phyloP scores from a whole-genome alignment of 2,888 invertebrate genomes.

The Ariolimax columbianus region DNA sequence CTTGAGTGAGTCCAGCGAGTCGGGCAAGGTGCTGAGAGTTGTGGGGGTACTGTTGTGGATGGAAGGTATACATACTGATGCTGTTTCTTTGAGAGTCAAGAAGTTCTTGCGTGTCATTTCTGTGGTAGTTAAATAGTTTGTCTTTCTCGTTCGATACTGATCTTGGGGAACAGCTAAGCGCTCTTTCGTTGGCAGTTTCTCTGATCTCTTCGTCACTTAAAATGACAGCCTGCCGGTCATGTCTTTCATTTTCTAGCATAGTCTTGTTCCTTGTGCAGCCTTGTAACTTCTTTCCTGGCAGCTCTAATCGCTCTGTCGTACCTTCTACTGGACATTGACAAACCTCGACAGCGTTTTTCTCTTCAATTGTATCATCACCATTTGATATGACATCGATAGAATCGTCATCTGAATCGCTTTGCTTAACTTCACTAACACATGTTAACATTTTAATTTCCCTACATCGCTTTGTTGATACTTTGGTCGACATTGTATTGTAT shows the following conservation, averaged over 20 bases:
- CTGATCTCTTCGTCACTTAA: not conserved
- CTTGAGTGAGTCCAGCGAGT: not conserved
- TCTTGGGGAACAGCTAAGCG: not conserved
- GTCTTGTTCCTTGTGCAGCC: not conserved
- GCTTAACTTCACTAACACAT: not conserved
- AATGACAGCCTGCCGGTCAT: not conserved
- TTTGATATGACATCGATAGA: conserved; percentile 32
- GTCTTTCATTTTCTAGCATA: not conserved
- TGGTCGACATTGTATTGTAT: not conserved
- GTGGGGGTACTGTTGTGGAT: not conserved
- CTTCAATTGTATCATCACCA: not conserved
- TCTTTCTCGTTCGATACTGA: not conserved
- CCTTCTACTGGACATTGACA: not conserved
- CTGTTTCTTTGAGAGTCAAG: not conserved
- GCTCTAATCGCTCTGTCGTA: not conserved
- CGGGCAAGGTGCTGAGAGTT: conserved; percentile 4
- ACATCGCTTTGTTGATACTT: not conserved
- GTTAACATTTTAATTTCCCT: not conserved
- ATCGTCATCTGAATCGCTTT: conserved; percentile 34
- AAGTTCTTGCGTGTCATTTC: not conserved
- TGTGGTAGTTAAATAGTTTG: not conserved
- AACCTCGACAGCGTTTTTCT: not conserved
- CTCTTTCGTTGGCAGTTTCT: not conserved
- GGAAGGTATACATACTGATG: not conserved
- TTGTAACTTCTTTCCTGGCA: not conserved